A percentile compares a stretch with the other conserved stretches of the same genome.
Conservation (phyloP, 2,888 invertebrate species). For the Lepidocyrtoides sp. region DNA sequence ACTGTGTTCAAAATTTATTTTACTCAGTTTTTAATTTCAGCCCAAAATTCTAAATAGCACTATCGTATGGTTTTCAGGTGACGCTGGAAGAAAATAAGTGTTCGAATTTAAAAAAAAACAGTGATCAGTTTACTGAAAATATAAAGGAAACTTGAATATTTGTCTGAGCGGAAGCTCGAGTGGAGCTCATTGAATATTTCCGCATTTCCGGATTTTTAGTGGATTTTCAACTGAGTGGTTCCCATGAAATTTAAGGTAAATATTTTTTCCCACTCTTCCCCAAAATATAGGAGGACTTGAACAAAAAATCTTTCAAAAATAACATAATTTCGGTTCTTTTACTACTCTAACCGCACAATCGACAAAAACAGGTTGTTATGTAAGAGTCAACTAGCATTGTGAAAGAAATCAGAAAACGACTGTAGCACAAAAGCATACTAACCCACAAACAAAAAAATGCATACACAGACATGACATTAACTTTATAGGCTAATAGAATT, state of each 20-base stretch:
- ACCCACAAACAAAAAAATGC: background rate
- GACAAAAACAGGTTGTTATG: background rate
- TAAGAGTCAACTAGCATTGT: background rate
- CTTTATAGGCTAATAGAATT: slow-evolving; percentile 58
- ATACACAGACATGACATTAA: slow-evolving; percentile 1
- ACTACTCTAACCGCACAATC: no score
- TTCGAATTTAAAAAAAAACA: background rate
- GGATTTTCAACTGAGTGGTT: slow-evolving; percentile 10
- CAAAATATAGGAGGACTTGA: background rate
- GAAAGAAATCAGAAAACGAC: background rate
- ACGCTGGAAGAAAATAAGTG: background rate
- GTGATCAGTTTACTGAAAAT: background rate
- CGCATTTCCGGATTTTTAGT: background rate
- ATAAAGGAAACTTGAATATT: background rate
- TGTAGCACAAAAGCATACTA: background rate
- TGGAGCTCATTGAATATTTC: background rate
- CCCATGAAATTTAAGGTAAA: slow-evolving; percentile 33
- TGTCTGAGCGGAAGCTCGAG: background rate
- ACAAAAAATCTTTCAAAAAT: no score
- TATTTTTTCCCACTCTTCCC: background rate
- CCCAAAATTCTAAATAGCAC: no score
- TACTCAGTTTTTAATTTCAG: background rate
- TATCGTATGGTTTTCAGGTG: background rate
- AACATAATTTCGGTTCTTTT: no score
- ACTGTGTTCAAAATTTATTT: background rate